Conservation (phyloP, 2,888 invertebrate genomes). For the Protonemura montana region DNA sequence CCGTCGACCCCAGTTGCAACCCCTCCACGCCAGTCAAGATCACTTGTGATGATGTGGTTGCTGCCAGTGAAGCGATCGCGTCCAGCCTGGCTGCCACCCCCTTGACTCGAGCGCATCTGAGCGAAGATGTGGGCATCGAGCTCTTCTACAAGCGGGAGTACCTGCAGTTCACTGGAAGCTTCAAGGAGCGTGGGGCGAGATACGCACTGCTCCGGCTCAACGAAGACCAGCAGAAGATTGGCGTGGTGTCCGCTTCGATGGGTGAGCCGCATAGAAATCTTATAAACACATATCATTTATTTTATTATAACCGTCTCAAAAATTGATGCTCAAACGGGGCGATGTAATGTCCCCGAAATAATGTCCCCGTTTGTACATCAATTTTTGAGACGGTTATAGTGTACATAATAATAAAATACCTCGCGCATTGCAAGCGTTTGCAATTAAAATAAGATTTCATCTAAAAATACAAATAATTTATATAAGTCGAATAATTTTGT, state of each 20-base stretch:
- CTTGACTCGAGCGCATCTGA: conserved; percentile 25
- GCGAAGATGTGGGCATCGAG: conserved; percentile 19
- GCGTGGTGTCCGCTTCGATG: conserved; percentile 65
- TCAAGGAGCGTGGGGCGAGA: conserved; percentile 66
- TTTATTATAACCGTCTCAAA: too few relatives aligned
- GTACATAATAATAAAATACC: too few relatives aligned
- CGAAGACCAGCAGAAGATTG: conserved; percentile 58
- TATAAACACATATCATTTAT: too few relatives aligned
- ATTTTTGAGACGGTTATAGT: too few relatives aligned
- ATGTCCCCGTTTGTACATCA: too few relatives aligned
- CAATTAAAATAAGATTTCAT: too few relatives aligned
- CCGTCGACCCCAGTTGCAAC: conserved; percentile 27
- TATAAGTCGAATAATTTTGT: too few relatives aligned
- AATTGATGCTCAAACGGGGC: too few relatives aligned
- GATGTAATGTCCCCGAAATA: too few relatives aligned
- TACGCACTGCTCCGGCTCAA: conserved; percentile 60
- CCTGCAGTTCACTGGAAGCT: conserved; percentile 55
- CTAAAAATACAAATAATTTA: too few relatives aligned
- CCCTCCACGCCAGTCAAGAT: conserved; percentile 15
- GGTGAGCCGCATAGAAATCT: neutral
- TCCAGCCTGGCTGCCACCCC: neutral
- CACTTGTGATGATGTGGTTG: neutral
- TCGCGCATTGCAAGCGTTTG: too few relatives aligned
- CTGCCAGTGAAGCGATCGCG: neutral
- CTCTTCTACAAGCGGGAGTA: conserved; percentile 41